Evolutionary conservation across 2,113 vertebrate species (phyloP), one percentile per base, ranked within the genome.

Genomic region (Salvelinus namaycush): DNA sequence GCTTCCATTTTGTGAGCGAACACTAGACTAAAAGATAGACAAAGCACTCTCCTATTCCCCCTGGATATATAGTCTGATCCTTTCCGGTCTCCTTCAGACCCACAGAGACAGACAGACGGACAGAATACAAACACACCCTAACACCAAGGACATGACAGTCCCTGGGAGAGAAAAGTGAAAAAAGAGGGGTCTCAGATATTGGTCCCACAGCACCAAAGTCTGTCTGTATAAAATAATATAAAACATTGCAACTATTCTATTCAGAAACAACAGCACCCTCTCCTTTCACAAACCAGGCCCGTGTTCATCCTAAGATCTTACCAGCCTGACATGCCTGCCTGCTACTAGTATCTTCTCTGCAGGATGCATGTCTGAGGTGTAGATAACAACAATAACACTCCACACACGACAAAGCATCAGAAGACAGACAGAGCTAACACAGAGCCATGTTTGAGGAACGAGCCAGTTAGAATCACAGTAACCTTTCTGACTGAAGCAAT

Each of bases 401-500:
- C 65, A 31, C 27, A 68, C 27, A 34, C 2, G 29, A 44, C 20
- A 48, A 13, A 4, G 51, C 51, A 54, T 54, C 51, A 54, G 51
- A 54, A 54, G 14, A 18, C 51, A 54, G 7, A 62, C 49, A 60
- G 13, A 27, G 34, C 14, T 18, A 7, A 20, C 20, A 22, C 13
- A 16, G 51, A 54, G 49, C 49, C 12, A 51, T 16, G 14, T 18
- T 7, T n/a, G 34, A 26, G 69, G 73, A 27, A 64, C 29, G 26
- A 76, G 67, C 60, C 70, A 73, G 64, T 62, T 18, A 54, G 14
- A 79, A 77, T 75, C 65, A 71, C 2, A 5, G 29, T 76, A 79
- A 88, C 83, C 82, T 84, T 82, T 84, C 72, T 20, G 51, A 54
- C 51, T 54, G 59, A 74, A 62, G 34, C 14, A 13, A 65, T 18